Percentiles rank a stretch among this genome's conserved stretches.
Conservation (phyloP, 2,113 vertebrate species). For the Polypterus bichir region DNA sequence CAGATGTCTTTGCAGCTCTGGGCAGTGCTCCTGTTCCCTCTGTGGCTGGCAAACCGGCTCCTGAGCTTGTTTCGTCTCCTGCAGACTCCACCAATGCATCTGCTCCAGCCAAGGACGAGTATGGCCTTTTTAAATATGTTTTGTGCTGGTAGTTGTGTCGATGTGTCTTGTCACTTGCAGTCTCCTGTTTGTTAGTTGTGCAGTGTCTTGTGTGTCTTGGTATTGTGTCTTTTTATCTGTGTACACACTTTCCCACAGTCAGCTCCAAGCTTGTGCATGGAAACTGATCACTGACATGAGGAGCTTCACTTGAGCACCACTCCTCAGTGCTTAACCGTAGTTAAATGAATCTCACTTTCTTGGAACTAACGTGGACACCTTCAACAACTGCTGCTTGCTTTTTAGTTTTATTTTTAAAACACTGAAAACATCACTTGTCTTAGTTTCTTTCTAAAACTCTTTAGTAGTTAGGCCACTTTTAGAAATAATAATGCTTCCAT, state of each 20-base stretch:
- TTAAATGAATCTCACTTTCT: too few species aligned
- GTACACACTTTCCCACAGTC: background rate
- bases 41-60: constrained; percentile 53
- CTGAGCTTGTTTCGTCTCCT: constrained; percentile 46
- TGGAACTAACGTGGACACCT: too few species aligned
- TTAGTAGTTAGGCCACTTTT: too few species aligned
- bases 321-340: too few species aligned
- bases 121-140: constrained; percentile 58
- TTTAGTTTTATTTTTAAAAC: too few species aligned
- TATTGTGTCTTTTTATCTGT: constrained; percentile 5
- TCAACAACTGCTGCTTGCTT: too few species aligned
- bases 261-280: constrained; percentile 8
- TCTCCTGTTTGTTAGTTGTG: constrained; percentile 42
- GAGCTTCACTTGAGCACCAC: background rate
- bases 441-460: too few species aligned
- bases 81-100: constrained; percentile 58
- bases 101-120: constrained; percentile 84
- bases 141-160: constrained; percentile 26
- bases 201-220: constrained; percentile 25
- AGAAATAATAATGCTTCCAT: too few species aligned
- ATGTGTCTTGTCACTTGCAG: constrained; percentile 5
- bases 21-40: constrained; percentile 51
- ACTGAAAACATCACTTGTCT: too few species aligned
- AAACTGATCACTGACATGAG: constrained; percentile 6
- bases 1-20: constrained; percentile 86